Percentiles rank a stretch among this genome's conserved stretches.
phyloP scores from a whole-genome alignment of 2,113 vertebrate species.

The Trematomus loennbergii region DNA sequence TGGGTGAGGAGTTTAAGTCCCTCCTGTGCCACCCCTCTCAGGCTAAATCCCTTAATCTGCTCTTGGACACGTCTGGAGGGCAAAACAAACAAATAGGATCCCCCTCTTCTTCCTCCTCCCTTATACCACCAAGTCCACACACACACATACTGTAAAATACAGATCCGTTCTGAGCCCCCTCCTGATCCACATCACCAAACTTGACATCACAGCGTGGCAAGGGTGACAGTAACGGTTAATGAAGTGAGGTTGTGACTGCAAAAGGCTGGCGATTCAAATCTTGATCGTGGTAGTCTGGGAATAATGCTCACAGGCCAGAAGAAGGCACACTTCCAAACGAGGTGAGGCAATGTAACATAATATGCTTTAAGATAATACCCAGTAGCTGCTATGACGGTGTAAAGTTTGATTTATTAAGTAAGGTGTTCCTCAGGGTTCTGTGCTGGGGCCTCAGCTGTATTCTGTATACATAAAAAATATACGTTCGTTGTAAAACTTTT shows the following conservation, averaged over 20 bases:
- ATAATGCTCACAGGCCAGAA: constrained; percentile 8
- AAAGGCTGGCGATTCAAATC: constrained; percentile 37
- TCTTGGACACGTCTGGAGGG: constrained; percentile 80
- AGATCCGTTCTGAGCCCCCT: background rate
- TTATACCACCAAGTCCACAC: constrained; percentile 18
- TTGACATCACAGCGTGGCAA: constrained; percentile 63
- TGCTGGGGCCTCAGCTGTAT: background rate
- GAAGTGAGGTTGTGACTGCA: constrained; percentile 44
- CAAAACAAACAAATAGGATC: constrained; percentile 82
- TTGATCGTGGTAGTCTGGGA: constrained; percentile 2
- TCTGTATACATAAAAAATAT: background rate
- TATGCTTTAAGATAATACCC: too few species aligned
- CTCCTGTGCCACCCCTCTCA: constrained; percentile 37
- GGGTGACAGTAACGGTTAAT: constrained; percentile 69
- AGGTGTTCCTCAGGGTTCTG: background rate
- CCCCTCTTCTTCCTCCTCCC: constrained; percentile 39
- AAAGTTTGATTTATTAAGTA: background rate
- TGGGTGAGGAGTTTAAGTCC: constrained; percentile 63
- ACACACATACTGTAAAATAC: background rate
- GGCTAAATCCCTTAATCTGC: constrained; percentile 82
- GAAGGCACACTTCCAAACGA: too few species aligned
- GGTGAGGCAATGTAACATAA: too few species aligned
- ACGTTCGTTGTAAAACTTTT: background rate
- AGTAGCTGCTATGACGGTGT: background rate
- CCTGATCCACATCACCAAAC: constrained; percentile 39